phyloP scores from a whole-genome alignment of 2,888 invertebrate species.

The Hymenopus coronatus region DNA sequence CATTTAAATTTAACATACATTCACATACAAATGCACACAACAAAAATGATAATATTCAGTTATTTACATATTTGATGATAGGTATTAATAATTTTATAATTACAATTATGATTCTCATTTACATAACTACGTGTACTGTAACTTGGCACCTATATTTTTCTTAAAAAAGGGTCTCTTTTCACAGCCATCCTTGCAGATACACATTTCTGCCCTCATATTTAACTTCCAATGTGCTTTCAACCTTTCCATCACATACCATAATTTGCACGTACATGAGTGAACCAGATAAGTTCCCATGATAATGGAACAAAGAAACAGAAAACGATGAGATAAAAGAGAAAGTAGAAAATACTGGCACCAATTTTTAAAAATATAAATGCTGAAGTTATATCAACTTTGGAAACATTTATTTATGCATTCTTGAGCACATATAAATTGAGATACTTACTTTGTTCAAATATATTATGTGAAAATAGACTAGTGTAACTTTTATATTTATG shows the following conservation, averaged over 20 bases:
- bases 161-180: constrained; percentile 42
- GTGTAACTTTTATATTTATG: too few relatives aligned
- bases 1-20: not conserved
- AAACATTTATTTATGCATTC: not conserved
- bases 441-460: too few relatives aligned
- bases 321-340: not conserved
- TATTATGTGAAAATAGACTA: too few relatives aligned
- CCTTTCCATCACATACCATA: not conserved
- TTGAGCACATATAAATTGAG: too few relatives aligned
- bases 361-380: not conserved
- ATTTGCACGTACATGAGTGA: not conserved
- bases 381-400: not conserved
- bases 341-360: not conserved
- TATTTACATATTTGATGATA: constrained; percentile 21
- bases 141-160: constrained; percentile 32
- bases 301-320: not conserved
- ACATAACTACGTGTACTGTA: not conserved
- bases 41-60: constrained; percentile 15
- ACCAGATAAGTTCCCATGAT: not conserved
- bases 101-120: not conserved
- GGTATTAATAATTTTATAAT: not conserved
- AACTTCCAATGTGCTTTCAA: constrained; percentile 11
- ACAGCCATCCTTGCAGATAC: constrained; percentile 47
- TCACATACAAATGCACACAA: constrained; percentile 15
- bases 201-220: constrained; percentile 23